These are phyloP conservation scores for Sicus ferrugineus DNA, from an alignment of 2,888 invertebrate species.

Conservation along the genomic window DNA sequence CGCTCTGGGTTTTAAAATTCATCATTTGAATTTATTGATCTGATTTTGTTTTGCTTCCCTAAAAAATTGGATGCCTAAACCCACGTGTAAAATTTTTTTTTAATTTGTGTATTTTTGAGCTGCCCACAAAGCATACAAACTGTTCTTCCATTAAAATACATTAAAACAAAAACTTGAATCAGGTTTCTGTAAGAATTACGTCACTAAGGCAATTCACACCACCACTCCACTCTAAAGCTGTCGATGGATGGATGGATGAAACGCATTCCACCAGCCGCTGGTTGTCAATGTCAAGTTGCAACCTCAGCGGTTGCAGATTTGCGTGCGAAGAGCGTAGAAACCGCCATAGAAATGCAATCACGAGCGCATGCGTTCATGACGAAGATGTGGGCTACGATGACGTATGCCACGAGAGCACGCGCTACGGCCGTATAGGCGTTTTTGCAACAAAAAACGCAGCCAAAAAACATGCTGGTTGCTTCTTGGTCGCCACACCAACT, in stretches of 20 bases:
- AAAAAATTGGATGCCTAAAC: background rate
- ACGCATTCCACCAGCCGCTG: background rate
- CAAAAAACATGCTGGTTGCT: background rate
- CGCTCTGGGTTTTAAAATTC: too few relatives aligned
- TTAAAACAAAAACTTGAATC: background rate
- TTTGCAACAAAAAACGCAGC: constrained; percentile 9
- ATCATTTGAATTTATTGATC: background rate
- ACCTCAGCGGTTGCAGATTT: constrained; percentile 15
- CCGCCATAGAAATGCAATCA: background rate
- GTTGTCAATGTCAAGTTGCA: constrained; percentile 17
- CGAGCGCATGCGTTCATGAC: background rate
- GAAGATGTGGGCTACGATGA: constrained; percentile 35
- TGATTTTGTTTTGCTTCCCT: constrained; percentile 10
- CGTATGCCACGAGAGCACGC: constrained; percentile 36
- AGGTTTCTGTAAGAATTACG: constrained; percentile 15
- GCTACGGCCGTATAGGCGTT: constrained; percentile 23
- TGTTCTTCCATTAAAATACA: background rate
- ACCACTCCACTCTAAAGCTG: background rate
- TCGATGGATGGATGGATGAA: background rate
- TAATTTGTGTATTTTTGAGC: background rate
- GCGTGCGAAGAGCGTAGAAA: background rate
- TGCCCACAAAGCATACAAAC: constrained; percentile 14
- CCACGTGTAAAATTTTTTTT: background rate
- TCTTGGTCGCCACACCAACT: background rate
- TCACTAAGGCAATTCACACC: constrained; percentile 10